Evolutionary conservation across 2,113 vertebrate species (phyloP).

Genomic region (Onychostruthus taczanowskii): DNA sequence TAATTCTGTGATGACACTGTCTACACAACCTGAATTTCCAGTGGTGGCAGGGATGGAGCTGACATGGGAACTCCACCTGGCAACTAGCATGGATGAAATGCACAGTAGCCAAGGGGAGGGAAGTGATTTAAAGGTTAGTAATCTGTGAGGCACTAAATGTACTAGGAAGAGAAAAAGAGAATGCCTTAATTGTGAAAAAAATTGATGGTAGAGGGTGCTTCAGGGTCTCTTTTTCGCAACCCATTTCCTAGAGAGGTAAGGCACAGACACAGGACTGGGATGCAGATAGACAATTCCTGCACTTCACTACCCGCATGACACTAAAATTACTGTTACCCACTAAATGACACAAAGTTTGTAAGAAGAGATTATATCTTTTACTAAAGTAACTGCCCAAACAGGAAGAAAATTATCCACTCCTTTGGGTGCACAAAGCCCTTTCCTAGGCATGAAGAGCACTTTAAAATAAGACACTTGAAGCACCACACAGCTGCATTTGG

Average conservation of each 20-base stretch:
- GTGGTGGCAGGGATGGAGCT: neutral
- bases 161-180: neutral
- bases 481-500: neutral
- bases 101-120: neutral
- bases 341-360: neutral
- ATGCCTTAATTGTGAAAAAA: neutral
- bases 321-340: neutral
- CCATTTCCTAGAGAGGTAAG: neutral
- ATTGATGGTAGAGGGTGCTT: neutral
- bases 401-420: neutral
- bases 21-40: neutral
- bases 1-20: neutral
- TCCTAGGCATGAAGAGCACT: neutral
- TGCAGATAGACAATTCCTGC: neutral
- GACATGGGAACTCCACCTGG: neutral
- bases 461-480: neutral
- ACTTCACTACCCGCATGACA: accelerated
- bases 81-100: neutral
- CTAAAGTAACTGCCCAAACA: neutral
- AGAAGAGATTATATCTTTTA: neutral
- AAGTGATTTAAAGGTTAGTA: neutral
- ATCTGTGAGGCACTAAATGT: neutral
- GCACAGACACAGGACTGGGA: neutral
- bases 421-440: neutral
- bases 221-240: neutral